phyloP scores from a whole-genome alignment of 23 tunicate genomes.

The Phallusia fumigata region DNA sequence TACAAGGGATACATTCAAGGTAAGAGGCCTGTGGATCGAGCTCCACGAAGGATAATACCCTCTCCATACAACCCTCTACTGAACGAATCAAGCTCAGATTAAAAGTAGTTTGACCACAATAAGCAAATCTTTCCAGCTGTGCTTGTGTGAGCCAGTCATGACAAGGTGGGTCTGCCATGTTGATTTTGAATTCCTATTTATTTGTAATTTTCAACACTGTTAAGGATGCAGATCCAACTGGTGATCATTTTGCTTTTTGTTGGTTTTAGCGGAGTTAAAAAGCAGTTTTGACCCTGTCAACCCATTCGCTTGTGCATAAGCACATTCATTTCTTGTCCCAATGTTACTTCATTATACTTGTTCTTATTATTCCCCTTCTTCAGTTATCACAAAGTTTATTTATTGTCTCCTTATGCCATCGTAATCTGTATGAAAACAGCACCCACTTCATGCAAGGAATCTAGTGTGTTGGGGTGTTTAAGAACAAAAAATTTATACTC shows the following conservation, averaged over 20 bases:
- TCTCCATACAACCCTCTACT: slow-evolving; percentile 24
- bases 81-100: slow-evolving; percentile 27
- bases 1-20: slow-evolving; percentile 43
- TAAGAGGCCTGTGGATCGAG: not conserved
- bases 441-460: too few species aligned
- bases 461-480: too few species aligned
- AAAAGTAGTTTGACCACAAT: not conserved
- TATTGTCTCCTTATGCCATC: not conserved
- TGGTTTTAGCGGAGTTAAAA: not conserved
- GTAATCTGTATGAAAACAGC: not conserved
- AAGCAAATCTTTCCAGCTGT: not conserved
- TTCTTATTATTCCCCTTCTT: not conserved
- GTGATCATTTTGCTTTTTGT: not conserved
- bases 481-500: too few species aligned
- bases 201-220: slow-evolving; percentile 1
- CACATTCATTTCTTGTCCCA: not conserved
- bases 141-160: not conserved
- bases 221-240: not conserved
- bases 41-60: not conserved
- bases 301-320: not conserved
- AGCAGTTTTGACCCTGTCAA: too few species aligned
- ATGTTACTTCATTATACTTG: not conserved
- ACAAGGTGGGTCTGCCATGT: slow-evolving; percentile 8
- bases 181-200: not conserved
- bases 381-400: not conserved